These are phyloP conservation scores for Xenotilapia leptura DNA, from an alignment of 2,113 vertebrate species.

Conservation along the genomic window DNA sequence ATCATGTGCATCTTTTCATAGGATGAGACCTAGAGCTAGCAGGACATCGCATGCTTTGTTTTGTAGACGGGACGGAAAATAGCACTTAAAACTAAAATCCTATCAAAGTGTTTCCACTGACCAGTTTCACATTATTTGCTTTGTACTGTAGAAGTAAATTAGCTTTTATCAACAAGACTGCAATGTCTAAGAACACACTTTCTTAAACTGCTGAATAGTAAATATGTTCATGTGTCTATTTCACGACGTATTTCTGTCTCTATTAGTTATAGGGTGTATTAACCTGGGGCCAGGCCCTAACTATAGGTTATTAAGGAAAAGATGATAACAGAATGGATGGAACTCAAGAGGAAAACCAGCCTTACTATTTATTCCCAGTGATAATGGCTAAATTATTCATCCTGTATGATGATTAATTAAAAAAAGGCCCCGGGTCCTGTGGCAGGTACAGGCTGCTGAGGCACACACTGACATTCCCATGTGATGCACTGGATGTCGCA, in stretches of 20 bases:
- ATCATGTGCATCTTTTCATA: not conserved
- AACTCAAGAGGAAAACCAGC: conserved; percentile 50
- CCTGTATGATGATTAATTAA: conserved; percentile 76
- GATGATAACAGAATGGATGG: conserved; percentile 41
- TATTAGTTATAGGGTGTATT: conserved; percentile 22
- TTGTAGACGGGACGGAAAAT: not conserved
- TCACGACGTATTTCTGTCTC: not conserved
- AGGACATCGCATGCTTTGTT: not conserved
- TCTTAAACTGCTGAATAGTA: conserved; percentile 2
- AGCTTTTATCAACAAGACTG: not conserved
- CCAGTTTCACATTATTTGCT: not conserved
- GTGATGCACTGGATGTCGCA: conserved; percentile 50
- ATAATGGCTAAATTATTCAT: conserved; percentile 79
- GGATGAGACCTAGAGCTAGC: not conserved
- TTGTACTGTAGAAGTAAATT: not conserved
- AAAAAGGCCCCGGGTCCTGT: conserved; percentile 69
- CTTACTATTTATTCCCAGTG: conserved; percentile 61
- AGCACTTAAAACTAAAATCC: not conserved
- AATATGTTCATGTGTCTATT: not conserved
- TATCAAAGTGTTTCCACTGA: not conserved
- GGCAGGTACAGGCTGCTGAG: conserved; percentile 70
- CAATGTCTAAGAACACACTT: not conserved
- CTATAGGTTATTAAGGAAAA: conserved; percentile 55
- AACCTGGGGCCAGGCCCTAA: conserved; percentile 15
- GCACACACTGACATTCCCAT: conserved; percentile 65